Conservation (phyloP, 2,797 vertebrate genomes). For the Falco columbarius region DNA sequence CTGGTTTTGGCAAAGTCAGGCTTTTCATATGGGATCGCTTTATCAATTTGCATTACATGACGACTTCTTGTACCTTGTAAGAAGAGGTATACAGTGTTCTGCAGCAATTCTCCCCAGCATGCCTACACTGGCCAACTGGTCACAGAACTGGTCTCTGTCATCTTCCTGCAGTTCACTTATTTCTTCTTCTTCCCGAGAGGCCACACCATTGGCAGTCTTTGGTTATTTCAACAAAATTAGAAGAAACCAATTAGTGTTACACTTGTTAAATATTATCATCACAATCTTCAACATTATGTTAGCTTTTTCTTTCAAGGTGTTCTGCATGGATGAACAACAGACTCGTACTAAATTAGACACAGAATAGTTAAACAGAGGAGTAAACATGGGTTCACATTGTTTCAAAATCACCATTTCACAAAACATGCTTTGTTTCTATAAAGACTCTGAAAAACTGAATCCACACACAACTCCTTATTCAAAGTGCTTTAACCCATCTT, state of each 20-base stretch:
- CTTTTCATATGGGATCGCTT: background rate
- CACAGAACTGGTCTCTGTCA: slow-evolving; percentile 96
- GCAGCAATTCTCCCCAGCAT: slow-evolving; percentile 96
- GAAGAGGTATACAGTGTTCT: slow-evolving; percentile 96
- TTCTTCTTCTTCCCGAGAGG: slow-evolving; percentile 95
- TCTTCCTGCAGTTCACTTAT: slow-evolving; percentile 98
- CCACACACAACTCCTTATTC: background rate
- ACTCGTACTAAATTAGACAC: background rate
- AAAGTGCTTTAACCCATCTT: slow-evolving; percentile 50
- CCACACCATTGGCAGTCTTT: slow-evolving; percentile 94
- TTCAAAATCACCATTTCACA: background rate
- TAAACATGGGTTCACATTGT: background rate
- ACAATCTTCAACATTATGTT: background rate
- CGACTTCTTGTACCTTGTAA: slow-evolving; percentile 83
- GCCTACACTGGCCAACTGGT: slow-evolving; percentile 95
- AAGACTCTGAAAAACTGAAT: slow-evolving; percentile 13
- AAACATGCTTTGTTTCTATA: background rate
- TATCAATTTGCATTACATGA: background rate
- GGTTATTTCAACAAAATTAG: slow-evolving; percentile 35
- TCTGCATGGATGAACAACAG: background rate
- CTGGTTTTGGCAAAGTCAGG: background rate
- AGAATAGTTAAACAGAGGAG: background rate
- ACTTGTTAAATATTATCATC: background rate
- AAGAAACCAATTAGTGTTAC: background rate
- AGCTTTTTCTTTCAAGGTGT: background rate